phyloP scores from a whole-genome alignment of 2,113 vertebrate species.

The Pangasianodon gigas region DNA sequence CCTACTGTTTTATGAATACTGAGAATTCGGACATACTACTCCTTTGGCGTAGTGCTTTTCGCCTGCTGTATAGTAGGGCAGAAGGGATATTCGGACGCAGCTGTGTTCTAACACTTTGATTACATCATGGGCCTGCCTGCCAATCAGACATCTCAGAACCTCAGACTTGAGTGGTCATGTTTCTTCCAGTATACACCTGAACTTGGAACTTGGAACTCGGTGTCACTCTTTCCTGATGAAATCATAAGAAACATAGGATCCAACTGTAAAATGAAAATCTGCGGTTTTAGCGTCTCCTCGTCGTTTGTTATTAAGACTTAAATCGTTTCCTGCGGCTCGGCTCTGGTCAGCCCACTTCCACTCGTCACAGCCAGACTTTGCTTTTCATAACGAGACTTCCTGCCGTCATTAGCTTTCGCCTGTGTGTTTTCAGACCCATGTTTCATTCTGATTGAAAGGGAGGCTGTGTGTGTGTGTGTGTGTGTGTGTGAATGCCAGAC shows the following conservation, averaged over 20 bases:
- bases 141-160: constrained; percentile 28
- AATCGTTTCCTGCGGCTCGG: constrained; percentile 16
- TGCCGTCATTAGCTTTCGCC: constrained; percentile 33
- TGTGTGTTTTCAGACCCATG: constrained; percentile 25
- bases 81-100: too few relatives aligned
- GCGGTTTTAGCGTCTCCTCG: constrained; percentile 8
- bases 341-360: not conserved
- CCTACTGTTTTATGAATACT: too few relatives aligned
- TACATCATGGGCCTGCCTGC: not conserved
- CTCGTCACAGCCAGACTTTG: constrained; percentile 12
- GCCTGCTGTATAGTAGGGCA: too few relatives aligned
- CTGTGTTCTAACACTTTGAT: not conserved
- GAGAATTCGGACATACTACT: too few relatives aligned
- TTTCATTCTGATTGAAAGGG: constrained; percentile 26
- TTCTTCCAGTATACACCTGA: not conserved
- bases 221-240: not conserved
- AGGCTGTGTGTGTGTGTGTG: not conserved
- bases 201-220: constrained; percentile 6
- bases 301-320: not conserved
- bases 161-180: not conserved
- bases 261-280: not conserved
- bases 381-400: constrained; percentile 39
- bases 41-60: too few relatives aligned
- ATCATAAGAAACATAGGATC: not conserved
- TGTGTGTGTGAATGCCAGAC: constrained; percentile 17